Evolutionary conservation across 2,888 invertebrate genomes (phyloP).

Genomic region (Ischnura elegans): DNA sequence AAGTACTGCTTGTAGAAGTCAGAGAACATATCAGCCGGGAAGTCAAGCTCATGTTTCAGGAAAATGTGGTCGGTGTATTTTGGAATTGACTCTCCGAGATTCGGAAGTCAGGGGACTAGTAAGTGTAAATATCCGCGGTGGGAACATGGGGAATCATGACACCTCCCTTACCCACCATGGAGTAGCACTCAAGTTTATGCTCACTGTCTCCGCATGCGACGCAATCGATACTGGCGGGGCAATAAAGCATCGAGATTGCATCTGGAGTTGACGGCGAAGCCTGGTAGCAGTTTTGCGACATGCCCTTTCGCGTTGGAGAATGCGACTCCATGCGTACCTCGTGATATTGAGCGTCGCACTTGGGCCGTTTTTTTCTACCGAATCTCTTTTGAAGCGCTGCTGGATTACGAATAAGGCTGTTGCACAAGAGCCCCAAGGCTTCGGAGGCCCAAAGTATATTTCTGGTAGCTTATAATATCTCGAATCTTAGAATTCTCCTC

Average conservation of each 20-base stretch:
- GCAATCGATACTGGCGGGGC: not conserved
- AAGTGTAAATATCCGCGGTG: not conserved
- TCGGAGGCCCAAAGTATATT: too few relatives aligned
- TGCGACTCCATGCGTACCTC: not conserved
- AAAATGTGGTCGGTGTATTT: not conserved
- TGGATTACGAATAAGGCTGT: too few relatives aligned
- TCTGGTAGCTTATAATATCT: too few relatives aligned
- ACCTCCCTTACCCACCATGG: not conserved
- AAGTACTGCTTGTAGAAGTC: not conserved
- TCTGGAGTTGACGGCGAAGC: not conserved
- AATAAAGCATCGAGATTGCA: not conserved
- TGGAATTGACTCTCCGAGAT: not conserved
- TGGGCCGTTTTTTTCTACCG: too few relatives aligned
- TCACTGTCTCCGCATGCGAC: not conserved
- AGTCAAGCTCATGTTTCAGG: not conserved
- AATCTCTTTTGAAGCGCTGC: too few relatives aligned
- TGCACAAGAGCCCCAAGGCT: too few relatives aligned
- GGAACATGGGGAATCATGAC: constrained; percentile 1
- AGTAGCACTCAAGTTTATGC: not conserved
- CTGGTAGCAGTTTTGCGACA: not conserved
- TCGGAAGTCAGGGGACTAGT: not conserved
- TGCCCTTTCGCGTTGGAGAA: not conserved
- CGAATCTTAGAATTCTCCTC: too few relatives aligned
- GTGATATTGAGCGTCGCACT: not conserved
- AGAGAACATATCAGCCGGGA: not conserved